A percentile compares a stretch with the other conserved stretches of the same genome.
phyloP scores from a whole-genome alignment of 2,113 vertebrate genomes.

The Callithrix jacchus region DNA sequence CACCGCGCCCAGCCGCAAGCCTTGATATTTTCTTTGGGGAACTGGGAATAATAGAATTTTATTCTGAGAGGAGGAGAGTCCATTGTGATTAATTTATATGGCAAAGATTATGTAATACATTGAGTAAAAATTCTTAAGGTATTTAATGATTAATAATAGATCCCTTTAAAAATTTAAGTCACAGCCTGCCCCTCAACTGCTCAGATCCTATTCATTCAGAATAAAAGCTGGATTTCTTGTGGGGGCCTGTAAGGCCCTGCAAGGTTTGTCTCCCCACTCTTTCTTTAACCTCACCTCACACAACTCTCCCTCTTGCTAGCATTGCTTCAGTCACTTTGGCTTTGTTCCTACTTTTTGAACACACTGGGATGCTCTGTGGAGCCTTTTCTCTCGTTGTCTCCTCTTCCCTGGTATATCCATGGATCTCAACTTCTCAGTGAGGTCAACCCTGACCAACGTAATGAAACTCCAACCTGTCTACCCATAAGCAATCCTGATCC shows the following conservation, averaged over 20 bases:
- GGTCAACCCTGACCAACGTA: not conserved
- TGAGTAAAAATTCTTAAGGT: not conserved
- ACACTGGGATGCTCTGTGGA: not conserved
- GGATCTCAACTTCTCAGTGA: not conserved
- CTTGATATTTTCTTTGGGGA: slow-evolving; percentile 5
- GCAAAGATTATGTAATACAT: not conserved
- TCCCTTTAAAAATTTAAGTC: slow-evolving; percentile 30
- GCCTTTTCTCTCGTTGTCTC: not conserved
- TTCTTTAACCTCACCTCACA: not conserved
- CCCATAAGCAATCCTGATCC: not conserved
- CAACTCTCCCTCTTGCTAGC: not conserved
- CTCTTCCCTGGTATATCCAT: not conserved
- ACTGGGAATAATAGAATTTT: not conserved
- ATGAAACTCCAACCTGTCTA: not conserved
- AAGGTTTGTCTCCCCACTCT: not conserved
- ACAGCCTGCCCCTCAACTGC: not conserved
- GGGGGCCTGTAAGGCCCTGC: not conserved
- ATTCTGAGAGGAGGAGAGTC: not conserved
- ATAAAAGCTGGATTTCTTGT: not conserved
- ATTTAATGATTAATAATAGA: slow-evolving; percentile 23
- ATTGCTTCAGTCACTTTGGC: not conserved
- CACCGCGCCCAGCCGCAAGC: not conserved
- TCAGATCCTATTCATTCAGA: not conserved
- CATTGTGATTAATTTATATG: not conserved
- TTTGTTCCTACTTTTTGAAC: not conserved